These are phyloP conservation scores for Pseudocheirus occidentalis DNA, from an alignment of 2,797 vertebrate genomes.

Conservation along the genomic window DNA sequence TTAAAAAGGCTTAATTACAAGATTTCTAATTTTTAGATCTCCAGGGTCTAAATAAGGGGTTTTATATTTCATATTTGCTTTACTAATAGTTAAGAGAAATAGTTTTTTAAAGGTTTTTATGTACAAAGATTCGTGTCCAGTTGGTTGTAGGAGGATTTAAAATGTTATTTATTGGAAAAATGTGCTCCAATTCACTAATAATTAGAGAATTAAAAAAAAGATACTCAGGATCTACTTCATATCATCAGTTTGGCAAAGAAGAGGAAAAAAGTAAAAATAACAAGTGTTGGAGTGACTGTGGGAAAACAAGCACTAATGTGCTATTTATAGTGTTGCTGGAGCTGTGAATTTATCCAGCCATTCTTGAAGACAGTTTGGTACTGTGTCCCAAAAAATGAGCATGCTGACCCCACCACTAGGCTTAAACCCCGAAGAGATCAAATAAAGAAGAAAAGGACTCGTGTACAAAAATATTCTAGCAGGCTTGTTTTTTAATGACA, in stretches of 20 bases:
- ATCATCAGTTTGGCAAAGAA: not conserved
- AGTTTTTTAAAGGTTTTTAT: not conserved
- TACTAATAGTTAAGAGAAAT: not conserved
- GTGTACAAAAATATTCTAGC: not conserved
- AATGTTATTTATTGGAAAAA: not conserved
- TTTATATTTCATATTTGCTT: not conserved
- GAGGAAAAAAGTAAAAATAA: not conserved
- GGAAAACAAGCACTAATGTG: not conserved
- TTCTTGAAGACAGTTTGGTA: not conserved
- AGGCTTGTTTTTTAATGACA: not conserved
- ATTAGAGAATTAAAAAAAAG: not conserved
- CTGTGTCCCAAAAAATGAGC: not conserved
- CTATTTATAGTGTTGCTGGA: not conserved
- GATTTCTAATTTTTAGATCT: not conserved
- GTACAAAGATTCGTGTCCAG: not conserved
- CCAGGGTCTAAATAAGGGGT: not conserved
- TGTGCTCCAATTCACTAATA: not conserved
- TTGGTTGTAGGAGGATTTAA: not conserved
- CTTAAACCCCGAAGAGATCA: not conserved
- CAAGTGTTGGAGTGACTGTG: not conserved
- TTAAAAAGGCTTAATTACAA: not conserved
- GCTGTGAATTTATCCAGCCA: not conserved
- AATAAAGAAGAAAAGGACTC: not conserved
- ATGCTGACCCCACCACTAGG: not conserved
- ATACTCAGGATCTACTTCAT: not conserved